Evolutionary conservation across 1,140 invertebrate genomes (phyloP).

Genomic region (Conus betulinus): DNA sequence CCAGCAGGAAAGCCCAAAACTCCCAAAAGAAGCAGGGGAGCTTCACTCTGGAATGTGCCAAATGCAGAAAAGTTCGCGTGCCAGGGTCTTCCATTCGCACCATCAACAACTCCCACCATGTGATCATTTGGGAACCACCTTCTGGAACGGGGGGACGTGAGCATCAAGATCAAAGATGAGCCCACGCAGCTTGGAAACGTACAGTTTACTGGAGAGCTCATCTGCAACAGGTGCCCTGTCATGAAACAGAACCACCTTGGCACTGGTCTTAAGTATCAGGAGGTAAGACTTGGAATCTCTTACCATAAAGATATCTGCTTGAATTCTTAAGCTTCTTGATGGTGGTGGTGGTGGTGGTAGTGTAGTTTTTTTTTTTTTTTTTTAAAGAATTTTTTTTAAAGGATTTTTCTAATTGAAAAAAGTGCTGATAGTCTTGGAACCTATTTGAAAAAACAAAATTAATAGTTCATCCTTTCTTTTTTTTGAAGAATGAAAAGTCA

Average conservation of each 20-base stretch:
- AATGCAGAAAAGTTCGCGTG: background rate
- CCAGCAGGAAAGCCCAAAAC: background rate
- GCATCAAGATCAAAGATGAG: background rate
- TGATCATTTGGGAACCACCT: constrained; percentile 24
- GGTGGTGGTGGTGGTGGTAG: no score
- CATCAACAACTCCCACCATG: constrained; percentile 29
- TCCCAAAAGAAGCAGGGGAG: background rate
- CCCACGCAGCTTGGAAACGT: background rate
- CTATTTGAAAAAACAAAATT: background rate
- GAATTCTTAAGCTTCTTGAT: background rate
- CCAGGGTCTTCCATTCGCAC: constrained; percentile 19
- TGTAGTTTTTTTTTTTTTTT: no score
- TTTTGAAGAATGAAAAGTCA: no score
- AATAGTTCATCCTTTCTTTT: background rate
- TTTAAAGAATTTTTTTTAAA: background rate
- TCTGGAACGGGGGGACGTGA: background rate
- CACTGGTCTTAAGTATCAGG: background rate
- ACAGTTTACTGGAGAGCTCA: constrained; percentile 2
- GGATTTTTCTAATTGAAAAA: background rate
- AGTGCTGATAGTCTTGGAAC: background rate
- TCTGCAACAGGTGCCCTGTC: background rate
- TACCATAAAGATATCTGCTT: no score
- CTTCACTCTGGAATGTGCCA: background rate
- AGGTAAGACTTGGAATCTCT: background rate
- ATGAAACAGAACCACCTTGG: background rate